phyloP scores from a whole-genome alignment of 1,140 invertebrate genomes.

The Drosophila tani region DNA sequence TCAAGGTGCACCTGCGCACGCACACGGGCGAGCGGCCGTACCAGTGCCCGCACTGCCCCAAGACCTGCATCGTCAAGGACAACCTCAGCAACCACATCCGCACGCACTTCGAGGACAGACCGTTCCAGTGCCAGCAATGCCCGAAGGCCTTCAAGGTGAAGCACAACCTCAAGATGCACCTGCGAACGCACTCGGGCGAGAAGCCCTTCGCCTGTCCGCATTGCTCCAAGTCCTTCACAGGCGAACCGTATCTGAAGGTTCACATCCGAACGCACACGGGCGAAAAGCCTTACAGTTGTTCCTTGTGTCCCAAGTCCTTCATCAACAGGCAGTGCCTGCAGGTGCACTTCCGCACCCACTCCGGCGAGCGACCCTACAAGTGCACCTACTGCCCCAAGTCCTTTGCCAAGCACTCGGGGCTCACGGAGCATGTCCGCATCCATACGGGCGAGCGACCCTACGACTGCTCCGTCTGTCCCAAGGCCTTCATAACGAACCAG shows the following conservation, averaged over 20 bases:
- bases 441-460: slow-evolving; percentile 9
- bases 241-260: slow-evolving; percentile 2
- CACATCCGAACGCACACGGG: slow-evolving; percentile 6
- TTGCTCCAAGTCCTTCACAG: slow-evolving; percentile 1
- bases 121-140: slow-evolving; percentile 4
- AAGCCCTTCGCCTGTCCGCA: slow-evolving; percentile 1
- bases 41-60: slow-evolving; percentile 3
- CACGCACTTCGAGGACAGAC: slow-evolving; percentile 5
- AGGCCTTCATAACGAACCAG: slow-evolving; percentile 3
- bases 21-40: slow-evolving; percentile 3
- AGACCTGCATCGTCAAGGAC: slow-evolving; percentile 2
- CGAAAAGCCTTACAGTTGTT: slow-evolving; percentile 3
- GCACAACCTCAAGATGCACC: slow-evolving; percentile 8
- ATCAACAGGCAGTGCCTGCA: slow-evolving; percentile 3
- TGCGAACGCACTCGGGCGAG: slow-evolving; percentile 3
- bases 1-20: slow-evolving; percentile 5
- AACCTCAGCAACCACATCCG: not conserved
- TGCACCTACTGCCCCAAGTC: not conserved
- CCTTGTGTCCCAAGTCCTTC: slow-evolving; percentile 3
- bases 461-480: slow-evolving; percentile 2
- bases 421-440: slow-evolving; percentile 2
- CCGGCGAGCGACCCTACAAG: slow-evolving; percentile 3
- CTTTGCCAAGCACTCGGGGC: slow-evolving; percentile 1
- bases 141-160: slow-evolving; percentile 5
- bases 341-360: slow-evolving; percentile 6